Evolutionary conservation across 1,140 invertebrate species (phyloP).

Genomic region (Bradysia coprophila): DNA sequence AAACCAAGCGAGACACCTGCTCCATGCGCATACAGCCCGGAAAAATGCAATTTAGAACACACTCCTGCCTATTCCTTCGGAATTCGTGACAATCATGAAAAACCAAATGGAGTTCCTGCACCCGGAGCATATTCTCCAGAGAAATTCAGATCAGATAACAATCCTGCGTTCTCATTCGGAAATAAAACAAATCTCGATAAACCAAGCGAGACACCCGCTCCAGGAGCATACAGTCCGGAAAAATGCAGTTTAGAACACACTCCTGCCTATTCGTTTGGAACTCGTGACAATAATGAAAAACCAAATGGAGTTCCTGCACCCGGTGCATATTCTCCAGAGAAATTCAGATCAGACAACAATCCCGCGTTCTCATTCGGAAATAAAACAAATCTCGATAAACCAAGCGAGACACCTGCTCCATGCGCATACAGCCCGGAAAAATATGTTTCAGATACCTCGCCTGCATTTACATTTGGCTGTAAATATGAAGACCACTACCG

Average conservation of each 20-base stretch:
- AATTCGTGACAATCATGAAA: slow-evolving; percentile 27
- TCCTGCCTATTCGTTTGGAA: slow-evolving; percentile 38
- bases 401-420: slow-evolving; percentile 29
- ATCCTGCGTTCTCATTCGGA: too few species aligned
- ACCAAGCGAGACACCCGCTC: too few species aligned
- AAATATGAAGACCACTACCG: too few species aligned
- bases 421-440: slow-evolving; percentile 41
- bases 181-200: too few species aligned
- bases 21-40: too few species aligned
- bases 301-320: slow-evolving; percentile 16
- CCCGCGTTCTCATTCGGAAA: too few species aligned
- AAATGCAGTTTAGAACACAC: slow-evolving; percentile 41
- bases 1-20: too few species aligned
- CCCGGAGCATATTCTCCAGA: too few species aligned
- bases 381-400: too few species aligned
- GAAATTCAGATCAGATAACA: too few species aligned
- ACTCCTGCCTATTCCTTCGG: slow-evolving; percentile 36
- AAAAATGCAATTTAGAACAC: slow-evolving; percentile 35
- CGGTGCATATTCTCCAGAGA: too few species aligned
- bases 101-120: slow-evolving; percentile 32
- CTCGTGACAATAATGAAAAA: slow-evolving; percentile 24
- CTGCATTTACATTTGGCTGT: slow-evolving; percentile 29
- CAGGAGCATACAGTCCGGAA: slow-evolving; percentile 40
- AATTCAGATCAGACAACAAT: too few species aligned
- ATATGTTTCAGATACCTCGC: slow-evolving; percentile 24